These are phyloP conservation scores for Paralvinella palmiformis DNA, from an alignment of 1,140 invertebrate species.

Conservation along the genomic window DNA sequence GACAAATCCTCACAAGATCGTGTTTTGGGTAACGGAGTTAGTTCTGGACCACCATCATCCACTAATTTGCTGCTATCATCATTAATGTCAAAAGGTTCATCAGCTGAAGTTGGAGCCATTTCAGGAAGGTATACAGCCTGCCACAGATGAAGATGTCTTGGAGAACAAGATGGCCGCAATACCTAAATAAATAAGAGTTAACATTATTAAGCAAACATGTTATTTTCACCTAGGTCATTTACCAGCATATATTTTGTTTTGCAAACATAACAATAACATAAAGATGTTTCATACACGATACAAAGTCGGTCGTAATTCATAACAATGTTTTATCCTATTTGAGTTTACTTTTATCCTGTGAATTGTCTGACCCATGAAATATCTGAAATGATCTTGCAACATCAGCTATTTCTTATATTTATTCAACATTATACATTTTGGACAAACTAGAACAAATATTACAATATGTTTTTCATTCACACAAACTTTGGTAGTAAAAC, in stretches of 20 bases:
- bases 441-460: too few relatives aligned
- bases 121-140: constrained; percentile 68
- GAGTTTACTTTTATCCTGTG: too few relatives aligned
- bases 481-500: too few relatives aligned
- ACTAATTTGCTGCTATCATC: constrained; percentile 17
- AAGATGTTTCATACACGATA: too few relatives aligned
- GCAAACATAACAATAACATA: not conserved
- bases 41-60: constrained; percentile 39
- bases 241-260: not conserved
- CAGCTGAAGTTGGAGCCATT: constrained; percentile 39
- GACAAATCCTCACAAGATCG: constrained; percentile 67
- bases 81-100: constrained; percentile 40
- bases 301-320: too few relatives aligned
- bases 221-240: not conserved
- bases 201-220: not conserved
- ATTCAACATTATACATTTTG: too few relatives aligned
- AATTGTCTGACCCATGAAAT: too few relatives aligned
- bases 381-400: too few relatives aligned
- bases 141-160: constrained; percentile 77
- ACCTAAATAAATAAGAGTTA: constrained; percentile 55
- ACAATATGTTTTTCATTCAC: too few relatives aligned
- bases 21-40: constrained; percentile 42
- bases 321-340: too few relatives aligned
- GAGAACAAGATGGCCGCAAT: constrained; percentile 76
- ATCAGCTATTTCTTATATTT: too few relatives aligned